Evolutionary conservation across 1,140 invertebrate species (phyloP).

Genomic region (Drosophila sucinea): DNA sequence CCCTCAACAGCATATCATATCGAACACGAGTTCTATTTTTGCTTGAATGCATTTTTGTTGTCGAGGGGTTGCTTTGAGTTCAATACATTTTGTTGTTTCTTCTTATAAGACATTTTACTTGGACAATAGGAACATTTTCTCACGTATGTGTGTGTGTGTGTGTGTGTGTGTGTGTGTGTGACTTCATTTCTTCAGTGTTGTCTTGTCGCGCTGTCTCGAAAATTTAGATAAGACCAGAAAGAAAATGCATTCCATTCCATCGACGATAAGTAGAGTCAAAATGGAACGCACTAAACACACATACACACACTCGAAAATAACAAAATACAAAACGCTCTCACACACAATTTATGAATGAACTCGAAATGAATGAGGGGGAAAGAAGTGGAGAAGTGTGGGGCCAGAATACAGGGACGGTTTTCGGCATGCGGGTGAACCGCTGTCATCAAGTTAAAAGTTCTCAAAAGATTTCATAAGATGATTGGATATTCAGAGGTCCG

Average conservation of each 20-base stretch:
- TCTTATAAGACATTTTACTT: constrained; percentile 8
- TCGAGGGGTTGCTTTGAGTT: constrained; percentile 8
- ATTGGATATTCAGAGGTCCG: too few species aligned
- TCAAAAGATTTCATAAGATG: too few species aligned
- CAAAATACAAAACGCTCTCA: constrained; percentile 49
- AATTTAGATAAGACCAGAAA: constrained; percentile 55
- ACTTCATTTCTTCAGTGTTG: background rate
- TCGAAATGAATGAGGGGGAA: constrained; percentile 25
- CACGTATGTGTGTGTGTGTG: too few species aligned
- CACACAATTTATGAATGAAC: constrained; percentile 66
- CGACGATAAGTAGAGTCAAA: constrained; percentile 36
- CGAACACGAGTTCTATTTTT: background rate
- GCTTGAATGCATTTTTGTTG: constrained; percentile 5
- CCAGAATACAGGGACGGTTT: background rate
- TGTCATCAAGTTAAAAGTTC: too few species aligned
- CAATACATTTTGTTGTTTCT: background rate
- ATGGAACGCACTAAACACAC: constrained; percentile 54
- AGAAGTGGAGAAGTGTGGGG: background rate
- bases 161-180: too few species aligned
- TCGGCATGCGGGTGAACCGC: background rate
- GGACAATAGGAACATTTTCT: constrained; percentile 1
- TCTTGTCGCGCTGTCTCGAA: background rate
- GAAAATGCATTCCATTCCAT: constrained; percentile 27
- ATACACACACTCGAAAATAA: constrained; percentile 41
- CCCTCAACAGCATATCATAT: too few species aligned